phyloP scores from a whole-genome alignment of 1,140 invertebrate genomes.

The Lasaia peninsularis region DNA sequence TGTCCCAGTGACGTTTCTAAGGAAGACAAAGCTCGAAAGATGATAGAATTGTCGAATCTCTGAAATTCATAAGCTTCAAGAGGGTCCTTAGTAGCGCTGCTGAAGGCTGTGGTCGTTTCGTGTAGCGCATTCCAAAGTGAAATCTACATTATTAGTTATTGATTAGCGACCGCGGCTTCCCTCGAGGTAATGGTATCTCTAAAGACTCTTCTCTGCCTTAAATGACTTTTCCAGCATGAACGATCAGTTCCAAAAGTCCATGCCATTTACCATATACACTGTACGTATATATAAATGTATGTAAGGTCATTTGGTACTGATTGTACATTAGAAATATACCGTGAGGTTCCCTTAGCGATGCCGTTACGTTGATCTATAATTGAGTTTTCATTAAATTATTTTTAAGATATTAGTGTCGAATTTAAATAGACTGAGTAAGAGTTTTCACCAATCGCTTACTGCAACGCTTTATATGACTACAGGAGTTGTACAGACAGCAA shows the following conservation, averaged over 20 bases:
- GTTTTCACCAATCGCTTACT: conserved; percentile 20
- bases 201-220: neutral
- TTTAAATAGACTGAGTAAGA: conserved; percentile 40
- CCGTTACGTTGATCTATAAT: neutral
- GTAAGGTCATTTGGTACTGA: no score
- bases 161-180: neutral
- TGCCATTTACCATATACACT: no score
- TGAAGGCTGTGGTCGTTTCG: conserved; percentile 1
- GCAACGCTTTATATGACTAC: neutral
- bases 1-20: neutral
- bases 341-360: neutral
- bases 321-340: neutral
- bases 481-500: neutral
- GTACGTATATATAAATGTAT: no score
- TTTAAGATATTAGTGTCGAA: conserved; percentile 32
- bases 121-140: conserved; percentile 9
- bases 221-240: neutral
- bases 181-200: neutral
- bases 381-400: conserved; percentile 16
- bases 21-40: neutral
- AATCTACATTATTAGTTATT: conserved; percentile 1
- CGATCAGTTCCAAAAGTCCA: no score
- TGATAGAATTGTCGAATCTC: neutral
- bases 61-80: neutral
- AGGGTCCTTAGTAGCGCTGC: neutral